phyloP scores from a whole-genome alignment of 2,888 invertebrate species.

The Drosophila emarginata region DNA sequence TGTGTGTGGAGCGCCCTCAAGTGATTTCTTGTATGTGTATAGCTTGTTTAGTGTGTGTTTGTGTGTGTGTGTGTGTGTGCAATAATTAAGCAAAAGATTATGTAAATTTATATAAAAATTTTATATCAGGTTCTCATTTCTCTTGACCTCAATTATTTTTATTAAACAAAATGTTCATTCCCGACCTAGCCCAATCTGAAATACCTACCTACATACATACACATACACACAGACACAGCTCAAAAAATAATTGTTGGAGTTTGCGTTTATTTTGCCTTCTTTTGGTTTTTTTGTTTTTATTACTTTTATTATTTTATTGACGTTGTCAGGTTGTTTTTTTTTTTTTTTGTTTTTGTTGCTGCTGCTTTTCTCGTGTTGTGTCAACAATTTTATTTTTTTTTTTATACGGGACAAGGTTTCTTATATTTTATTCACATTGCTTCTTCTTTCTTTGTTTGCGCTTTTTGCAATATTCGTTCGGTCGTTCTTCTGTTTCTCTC shows the following conservation, averaged over 20 bases:
- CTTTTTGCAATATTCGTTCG: not conserved
- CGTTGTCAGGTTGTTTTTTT: constrained; percentile 19
- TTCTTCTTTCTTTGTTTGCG: constrained; percentile 6
- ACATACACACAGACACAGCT: constrained; percentile 2
- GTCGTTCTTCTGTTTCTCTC: not conserved
- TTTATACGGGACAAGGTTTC: constrained; percentile 7
- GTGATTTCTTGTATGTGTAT: constrained; percentile 15
- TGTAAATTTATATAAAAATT: constrained; percentile 1
- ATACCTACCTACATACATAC: not conserved
- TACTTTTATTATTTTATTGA: constrained; percentile 33
- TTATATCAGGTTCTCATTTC: constrained; percentile 6
- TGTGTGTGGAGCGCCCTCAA: not conserved
- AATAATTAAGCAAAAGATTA: constrained; percentile 5
- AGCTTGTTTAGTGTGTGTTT: not conserved
- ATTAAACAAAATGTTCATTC: constrained; percentile 30
- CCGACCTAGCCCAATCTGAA: constrained; percentile 59
- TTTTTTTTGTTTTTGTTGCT: constrained; percentile 9
- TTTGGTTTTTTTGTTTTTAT: constrained; percentile 14
- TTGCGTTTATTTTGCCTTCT: constrained; percentile 8
- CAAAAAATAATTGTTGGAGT: constrained; percentile 10
- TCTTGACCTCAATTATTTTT: not conserved
- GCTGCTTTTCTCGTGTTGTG: constrained; percentile 42
- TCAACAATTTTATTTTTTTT: constrained; percentile 28
- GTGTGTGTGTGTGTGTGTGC: not conserved
- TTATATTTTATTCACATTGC: constrained; percentile 5